phyloP scores from a whole-genome alignment of 2,888 invertebrate species.

The Phymatocera aterrima region DNA sequence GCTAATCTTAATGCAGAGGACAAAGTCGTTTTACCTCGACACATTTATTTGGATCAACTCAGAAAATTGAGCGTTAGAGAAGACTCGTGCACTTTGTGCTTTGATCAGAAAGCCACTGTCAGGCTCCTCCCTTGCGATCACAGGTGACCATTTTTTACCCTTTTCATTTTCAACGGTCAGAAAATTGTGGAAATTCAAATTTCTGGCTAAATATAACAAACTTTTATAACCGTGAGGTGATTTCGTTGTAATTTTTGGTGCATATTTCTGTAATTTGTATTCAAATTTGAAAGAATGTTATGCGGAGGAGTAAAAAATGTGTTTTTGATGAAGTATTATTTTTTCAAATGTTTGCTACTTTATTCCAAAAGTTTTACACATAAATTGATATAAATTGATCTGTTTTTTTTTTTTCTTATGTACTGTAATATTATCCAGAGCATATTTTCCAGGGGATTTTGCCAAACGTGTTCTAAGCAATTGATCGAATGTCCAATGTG shows the following conservation, averaged over 20 bases:
- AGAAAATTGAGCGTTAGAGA: constrained; percentile 85
- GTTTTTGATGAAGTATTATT: neutral
- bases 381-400: neutral
- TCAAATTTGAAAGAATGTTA: constrained; percentile 28
- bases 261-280: constrained; percentile 10
- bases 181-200: constrained; percentile 25
- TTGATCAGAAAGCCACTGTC: constrained; percentile 86
- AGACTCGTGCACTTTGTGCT: constrained; percentile 92
- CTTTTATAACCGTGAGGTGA: too few relatives aligned
- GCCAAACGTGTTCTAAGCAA: constrained; percentile 86
- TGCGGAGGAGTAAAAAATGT: neutral
- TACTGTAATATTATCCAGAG: constrained; percentile 51
- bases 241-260: too few relatives aligned
- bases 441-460: constrained; percentile 89
- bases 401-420: constrained; percentile 8
- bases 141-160: constrained; percentile 77
- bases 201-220: neutral
- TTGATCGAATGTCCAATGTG: constrained; percentile 93
- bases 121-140: constrained; percentile 89
- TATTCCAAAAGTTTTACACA: too few relatives aligned
- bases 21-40: constrained; percentile 89
- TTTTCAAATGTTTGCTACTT: too few relatives aligned
- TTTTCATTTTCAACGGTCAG: neutral
- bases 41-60: constrained; percentile 86
- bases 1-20: constrained; percentile 86